phyloP scores from a whole-genome alignment of 2,797 vertebrate species.

The Morus bassanus region DNA sequence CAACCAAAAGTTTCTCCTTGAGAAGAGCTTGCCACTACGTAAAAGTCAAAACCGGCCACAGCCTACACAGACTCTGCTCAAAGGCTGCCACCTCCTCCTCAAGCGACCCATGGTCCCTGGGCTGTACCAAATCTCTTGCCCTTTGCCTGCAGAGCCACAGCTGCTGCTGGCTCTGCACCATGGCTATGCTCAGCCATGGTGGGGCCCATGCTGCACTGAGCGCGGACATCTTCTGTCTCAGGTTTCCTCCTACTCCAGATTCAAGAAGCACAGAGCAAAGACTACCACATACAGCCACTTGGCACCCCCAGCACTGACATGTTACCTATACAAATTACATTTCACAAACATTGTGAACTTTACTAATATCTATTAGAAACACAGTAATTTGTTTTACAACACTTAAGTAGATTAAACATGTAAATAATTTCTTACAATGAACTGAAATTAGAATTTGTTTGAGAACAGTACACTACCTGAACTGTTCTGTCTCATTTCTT shows the following conservation, averaged over 20 bases:
- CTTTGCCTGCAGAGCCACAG: background rate
- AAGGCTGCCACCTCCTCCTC: background rate
- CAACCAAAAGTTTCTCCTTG: background rate
- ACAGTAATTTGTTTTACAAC: background rate
- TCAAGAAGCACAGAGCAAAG: background rate
- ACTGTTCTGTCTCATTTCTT: background rate
- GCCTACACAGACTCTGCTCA: background rate
- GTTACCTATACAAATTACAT: background rate
- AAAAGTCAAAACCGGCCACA: background rate
- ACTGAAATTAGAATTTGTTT: background rate
- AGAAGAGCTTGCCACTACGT: background rate
- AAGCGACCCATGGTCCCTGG: accelerated
- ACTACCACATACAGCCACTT: accelerated
- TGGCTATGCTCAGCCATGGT: accelerated
- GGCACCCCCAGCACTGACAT: background rate
- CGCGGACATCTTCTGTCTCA: accelerated
- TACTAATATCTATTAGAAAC: background rate
- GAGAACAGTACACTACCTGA: background rate
- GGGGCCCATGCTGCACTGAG: accelerated
- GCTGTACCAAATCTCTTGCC: background rate
- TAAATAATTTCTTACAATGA: background rate
- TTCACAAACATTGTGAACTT: background rate
- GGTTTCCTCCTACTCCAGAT: accelerated
- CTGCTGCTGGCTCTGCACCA: background rate
- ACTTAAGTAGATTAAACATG: background rate